Evolutionary conservation across 92 coral and sea anemone species (phyloP).

Genomic region (Micromussa lordhowensis): DNA sequence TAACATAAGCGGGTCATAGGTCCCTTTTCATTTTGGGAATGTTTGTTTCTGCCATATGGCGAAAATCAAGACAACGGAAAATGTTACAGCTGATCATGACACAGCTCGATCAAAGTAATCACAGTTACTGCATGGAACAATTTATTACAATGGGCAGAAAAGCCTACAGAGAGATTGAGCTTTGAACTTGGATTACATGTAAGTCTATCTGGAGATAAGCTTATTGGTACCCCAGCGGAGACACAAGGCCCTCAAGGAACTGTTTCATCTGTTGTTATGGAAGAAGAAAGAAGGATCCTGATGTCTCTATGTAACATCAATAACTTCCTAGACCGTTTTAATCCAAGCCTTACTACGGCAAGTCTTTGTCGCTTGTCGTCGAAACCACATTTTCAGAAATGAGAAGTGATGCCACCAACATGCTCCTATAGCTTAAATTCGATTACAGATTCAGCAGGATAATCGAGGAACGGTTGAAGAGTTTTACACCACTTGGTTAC

Average conservation of each 20-base stretch:
- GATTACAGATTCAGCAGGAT: conserved; percentile 48
- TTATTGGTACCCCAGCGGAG: no score
- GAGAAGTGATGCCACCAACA: conserved; percentile 65
- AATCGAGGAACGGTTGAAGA: conserved; percentile 56
- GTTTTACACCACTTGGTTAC: background rate
- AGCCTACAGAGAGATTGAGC: no score
- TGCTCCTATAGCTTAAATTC: conserved; percentile 62
- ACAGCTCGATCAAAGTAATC: no score
- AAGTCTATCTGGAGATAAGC: no score
- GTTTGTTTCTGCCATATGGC: no score
- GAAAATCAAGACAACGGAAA: no score
- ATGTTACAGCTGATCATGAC: no score
- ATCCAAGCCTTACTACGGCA: conserved; percentile 48
- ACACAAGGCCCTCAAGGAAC: conserved; percentile 62
- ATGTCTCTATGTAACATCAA: conserved; percentile 56
- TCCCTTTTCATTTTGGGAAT: no score
- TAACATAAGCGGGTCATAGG: no score
- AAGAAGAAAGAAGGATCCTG: conserved; percentile 61
- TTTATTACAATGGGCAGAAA: no score
- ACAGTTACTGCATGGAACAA: no score
- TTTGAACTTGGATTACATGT: no score
- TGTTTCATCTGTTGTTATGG: conserved; percentile 67
- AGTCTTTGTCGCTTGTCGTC: conserved; percentile 65
- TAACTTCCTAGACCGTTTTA: conserved; percentile 59
- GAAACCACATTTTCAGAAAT: conserved; percentile 65